These are phyloP conservation scores for Nyctibius grandis DNA, from an alignment of 2,797 vertebrate genomes.

Conservation along the genomic window DNA sequence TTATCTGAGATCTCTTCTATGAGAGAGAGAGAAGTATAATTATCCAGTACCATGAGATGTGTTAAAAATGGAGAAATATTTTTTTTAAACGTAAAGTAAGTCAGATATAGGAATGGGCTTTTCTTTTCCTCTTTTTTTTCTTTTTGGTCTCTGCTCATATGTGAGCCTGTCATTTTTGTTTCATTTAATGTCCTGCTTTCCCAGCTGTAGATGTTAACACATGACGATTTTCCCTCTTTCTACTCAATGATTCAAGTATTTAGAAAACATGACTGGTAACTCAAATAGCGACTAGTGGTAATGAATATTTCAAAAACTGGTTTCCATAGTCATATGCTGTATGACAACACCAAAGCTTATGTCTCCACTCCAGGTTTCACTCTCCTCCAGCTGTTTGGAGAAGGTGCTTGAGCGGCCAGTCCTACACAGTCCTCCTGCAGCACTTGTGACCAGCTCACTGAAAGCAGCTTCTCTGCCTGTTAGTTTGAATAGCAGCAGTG, in stretches of 20 bases:
- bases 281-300: background rate
- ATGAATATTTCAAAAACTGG: background rate
- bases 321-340: background rate
- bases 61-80: background rate
- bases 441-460: conserved; percentile 72
- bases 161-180: background rate
- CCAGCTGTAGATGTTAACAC: background rate
- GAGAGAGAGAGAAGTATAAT: background rate
- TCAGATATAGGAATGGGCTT: background rate
- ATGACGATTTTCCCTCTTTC: background rate
- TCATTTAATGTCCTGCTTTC: background rate
- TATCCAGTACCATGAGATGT: background rate
- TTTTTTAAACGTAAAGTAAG: background rate
- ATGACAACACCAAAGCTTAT: background rate
- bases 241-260: background rate
- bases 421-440: background rate
- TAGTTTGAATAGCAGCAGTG: conserved; percentile 26
- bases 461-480: conserved; percentile 70
- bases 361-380: background rate
- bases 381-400: conserved; percentile 46
- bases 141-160: background rate
- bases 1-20: background rate
- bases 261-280: background rate
- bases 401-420: background rate
- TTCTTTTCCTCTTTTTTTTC: background rate